Evolutionary conservation across 2,888 invertebrate genomes (phyloP), one percentile per base, ranked within the genome.

Genomic region (Physocephala rufipes): DNA sequence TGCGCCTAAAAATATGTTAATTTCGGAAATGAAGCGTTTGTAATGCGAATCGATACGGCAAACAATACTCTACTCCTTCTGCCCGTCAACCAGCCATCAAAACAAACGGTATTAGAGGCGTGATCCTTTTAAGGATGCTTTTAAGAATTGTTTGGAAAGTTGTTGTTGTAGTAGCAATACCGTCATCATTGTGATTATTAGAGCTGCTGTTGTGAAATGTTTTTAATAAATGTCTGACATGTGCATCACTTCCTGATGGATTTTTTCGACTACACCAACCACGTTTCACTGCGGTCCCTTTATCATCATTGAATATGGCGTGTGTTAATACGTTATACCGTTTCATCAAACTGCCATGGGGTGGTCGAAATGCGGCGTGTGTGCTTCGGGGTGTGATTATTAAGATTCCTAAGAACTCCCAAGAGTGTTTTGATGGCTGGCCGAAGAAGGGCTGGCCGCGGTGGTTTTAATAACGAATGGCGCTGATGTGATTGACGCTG

Each of bases 161-260:
- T 36, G 36, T 9, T 36, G 70, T 73, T 78, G 77, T 76, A 15
- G 24, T 67, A n/a, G n/a, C n/a, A n/a, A n/a, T n/a, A n/a, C n/a
- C 26, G 36, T 19, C 19, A 15, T 26, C 55, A 43, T 59, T 24
- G 21, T 28, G 36, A 36, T 36, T n/a, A n/a, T n/a, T n/a, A n/a
- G n/a, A 9, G 36, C 19, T 67, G 16, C 24, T 43, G 19, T 58
- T 2, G 26, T 67, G 72, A 71, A 70, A 71, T 80, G 77, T 80
- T 81, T 81, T 81, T 82, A 82, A 82, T 82, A 80, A 82, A 82
- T 82, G 79, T 78, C 82, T 80, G 82, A 80, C 82, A 82, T 82
- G 82, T 80, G 77, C 74, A 74, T 70, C 67, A 66, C 55, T 19
- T 45, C 21, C 9, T 49, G 67, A 67, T 47, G 59, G 43, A 19